A percentile compares a stretch with the other conserved stretches of the same genome.
phyloP scores from a whole-genome alignment of 2,113 vertebrate species.

The Neomonachus schauinslandi region DNA sequence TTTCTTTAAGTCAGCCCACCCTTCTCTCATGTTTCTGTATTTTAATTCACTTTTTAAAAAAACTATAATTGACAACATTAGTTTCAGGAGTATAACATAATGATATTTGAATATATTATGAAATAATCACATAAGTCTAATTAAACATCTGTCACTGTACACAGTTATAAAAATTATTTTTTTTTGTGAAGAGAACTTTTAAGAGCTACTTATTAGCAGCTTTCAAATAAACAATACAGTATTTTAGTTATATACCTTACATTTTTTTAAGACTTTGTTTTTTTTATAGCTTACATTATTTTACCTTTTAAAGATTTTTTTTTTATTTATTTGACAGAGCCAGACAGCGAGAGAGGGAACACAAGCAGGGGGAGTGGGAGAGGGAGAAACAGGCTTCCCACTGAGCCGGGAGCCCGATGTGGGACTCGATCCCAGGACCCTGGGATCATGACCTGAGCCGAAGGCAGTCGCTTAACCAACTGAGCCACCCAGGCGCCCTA shows the following conservation, averaged over 20 bases:
- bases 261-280: background rate
- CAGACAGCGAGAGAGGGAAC: too few species aligned
- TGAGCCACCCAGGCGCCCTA: too few species aligned
- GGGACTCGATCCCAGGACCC: too few species aligned
- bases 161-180: background rate
- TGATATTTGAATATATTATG: background rate
- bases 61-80: background rate
- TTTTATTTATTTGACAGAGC: background rate
- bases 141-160: background rate
- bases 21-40: background rate
- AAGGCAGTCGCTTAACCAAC: too few species aligned
- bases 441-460: too few species aligned
- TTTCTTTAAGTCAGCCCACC: background rate
- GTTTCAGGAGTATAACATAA: background rate
- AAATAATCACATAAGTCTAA: background rate
- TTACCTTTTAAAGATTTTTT: background rate
- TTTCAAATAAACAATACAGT: background rate
- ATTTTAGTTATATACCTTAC: background rate
- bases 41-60: background rate
- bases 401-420: too few species aligned
- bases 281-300: background rate
- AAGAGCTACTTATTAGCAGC: background rate
- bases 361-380: too few species aligned
- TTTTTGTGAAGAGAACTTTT: background rate
- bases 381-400: too few species aligned